A percentile compares a stretch with the other conserved stretches of the same genome.
Conservation (phyloP, 2,888 invertebrate genomes). For the Limnephilus lunatus region DNA sequence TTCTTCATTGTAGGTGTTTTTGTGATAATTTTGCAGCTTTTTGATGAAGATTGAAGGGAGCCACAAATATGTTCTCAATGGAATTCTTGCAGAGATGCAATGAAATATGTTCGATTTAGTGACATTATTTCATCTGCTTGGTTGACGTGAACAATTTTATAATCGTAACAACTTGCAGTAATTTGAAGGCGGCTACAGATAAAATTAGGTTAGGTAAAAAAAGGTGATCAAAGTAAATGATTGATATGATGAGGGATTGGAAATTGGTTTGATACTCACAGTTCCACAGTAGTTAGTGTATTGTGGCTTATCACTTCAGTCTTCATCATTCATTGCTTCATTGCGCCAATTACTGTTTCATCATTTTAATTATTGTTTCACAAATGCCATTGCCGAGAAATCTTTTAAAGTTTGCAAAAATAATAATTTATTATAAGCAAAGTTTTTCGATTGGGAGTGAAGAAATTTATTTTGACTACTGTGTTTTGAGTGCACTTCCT, state of each 20-base stretch:
- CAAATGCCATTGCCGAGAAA: neutral
- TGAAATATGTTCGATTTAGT: neutral
- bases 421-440: neutral
- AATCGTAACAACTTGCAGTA: neutral
- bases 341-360: neutral
- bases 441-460: neutral
- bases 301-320: conserved; percentile 2
- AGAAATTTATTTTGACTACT: neutral
- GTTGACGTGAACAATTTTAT: neutral
- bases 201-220: neutral
- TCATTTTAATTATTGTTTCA: neutral
- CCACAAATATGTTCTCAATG: neutral
- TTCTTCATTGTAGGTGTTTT: conserved; percentile 27
- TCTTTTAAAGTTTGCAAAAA: neutral
- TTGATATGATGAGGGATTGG: conserved; percentile 30
- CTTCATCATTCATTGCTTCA: neutral
- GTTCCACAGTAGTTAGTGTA: conserved; percentile 2
- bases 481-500: neutral
- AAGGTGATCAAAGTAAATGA: neutral
- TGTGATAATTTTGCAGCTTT: conserved; percentile 31
- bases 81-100: conserved; percentile 2
- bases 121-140: neutral
- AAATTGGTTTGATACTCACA: conserved; percentile 5
- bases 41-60: conserved; percentile 22
- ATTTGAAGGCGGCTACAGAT: neutral